A percentile compares a stretch with the other conserved stretches of the same genome.
These are phyloP conservation scores for Horisme vitalbata DNA, from an alignment of 2,888 invertebrate genomes.

Conservation along the genomic window DNA sequence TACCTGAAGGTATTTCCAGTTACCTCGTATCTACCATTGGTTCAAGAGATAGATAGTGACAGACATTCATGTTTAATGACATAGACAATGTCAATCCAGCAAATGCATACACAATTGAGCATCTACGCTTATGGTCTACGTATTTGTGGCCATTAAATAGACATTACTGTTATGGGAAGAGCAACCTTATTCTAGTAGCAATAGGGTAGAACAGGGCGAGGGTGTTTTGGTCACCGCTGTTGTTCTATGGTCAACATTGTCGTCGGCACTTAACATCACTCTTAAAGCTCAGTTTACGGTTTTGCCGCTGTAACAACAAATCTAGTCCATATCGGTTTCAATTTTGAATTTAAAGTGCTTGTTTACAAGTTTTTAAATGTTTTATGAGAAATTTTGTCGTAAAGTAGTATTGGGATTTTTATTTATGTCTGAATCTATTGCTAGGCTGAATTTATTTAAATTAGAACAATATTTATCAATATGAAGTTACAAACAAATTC, in stretches of 20 bases:
- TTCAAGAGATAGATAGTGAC: constrained; percentile 1
- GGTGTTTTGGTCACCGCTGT: constrained; percentile 25
- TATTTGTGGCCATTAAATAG: constrained; percentile 34
- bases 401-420: no score
- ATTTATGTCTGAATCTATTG: no score
- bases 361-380: not conserved
- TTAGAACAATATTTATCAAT: no score
- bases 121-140: constrained; percentile 39
- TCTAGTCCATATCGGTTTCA: constrained; percentile 20
- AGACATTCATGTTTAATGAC: constrained; percentile 30
- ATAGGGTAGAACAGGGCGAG: constrained; percentile 3
- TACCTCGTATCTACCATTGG: no score
- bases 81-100: constrained; percentile 41
- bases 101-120: constrained; percentile 39
- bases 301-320: constrained; percentile 28
- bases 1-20: no score
- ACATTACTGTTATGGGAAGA: constrained; percentile 10
- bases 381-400: no score
- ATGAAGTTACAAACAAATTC: no score
- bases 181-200: constrained; percentile 12
- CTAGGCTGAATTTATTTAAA: no score
- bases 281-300: constrained; percentile 40
- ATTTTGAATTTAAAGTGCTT: constrained; percentile 1
- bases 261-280: constrained; percentile 38
- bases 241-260: constrained; percentile 31